Evolutionary conservation across 2,797 vertebrate genomes (phyloP).

Genomic region (Scolopax bukidnonensis): DNA sequence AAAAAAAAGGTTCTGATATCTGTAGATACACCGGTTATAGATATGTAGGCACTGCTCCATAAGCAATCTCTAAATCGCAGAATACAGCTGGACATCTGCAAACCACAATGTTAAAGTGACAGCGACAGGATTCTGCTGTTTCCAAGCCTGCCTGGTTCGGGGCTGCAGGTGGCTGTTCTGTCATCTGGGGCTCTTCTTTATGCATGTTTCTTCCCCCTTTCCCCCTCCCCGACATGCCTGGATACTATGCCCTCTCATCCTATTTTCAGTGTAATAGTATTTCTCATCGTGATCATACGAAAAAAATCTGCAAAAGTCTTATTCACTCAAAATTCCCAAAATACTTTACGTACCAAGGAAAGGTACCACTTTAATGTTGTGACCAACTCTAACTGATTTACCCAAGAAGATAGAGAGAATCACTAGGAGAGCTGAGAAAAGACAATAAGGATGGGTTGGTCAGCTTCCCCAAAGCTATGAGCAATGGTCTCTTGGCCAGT

Average conservation of each 20-base stretch:
- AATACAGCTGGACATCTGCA: constrained; percentile 51
- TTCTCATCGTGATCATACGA: neutral
- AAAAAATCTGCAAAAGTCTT: constrained; percentile 8
- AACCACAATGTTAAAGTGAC: neutral
- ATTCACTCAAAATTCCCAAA: neutral
- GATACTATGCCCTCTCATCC: neutral
- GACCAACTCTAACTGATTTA: neutral
- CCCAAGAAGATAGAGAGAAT: neutral
- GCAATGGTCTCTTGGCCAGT: neutral
- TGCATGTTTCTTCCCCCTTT: neutral
- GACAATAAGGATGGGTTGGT: neutral
- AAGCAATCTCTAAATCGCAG: neutral
- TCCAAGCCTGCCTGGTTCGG: neutral
- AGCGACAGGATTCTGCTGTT: constrained; percentile 45
- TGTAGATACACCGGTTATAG: neutral
- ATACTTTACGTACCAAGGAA: neutral
- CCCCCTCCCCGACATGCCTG: neutral
- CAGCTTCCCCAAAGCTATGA: neutral
- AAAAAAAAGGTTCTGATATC: constrained; percentile 40
- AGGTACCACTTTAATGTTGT: neutral
- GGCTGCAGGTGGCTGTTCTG: constrained; percentile 15
- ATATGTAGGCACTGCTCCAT: neutral
- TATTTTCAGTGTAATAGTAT: neutral
- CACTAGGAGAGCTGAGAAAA: neutral
- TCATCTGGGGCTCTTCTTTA: constrained; percentile 18